Percentiles rank a stretch among this genome's conserved stretches.
Conservation (phyloP, 2,888 invertebrate species). For the Zonitis immaculata region DNA sequence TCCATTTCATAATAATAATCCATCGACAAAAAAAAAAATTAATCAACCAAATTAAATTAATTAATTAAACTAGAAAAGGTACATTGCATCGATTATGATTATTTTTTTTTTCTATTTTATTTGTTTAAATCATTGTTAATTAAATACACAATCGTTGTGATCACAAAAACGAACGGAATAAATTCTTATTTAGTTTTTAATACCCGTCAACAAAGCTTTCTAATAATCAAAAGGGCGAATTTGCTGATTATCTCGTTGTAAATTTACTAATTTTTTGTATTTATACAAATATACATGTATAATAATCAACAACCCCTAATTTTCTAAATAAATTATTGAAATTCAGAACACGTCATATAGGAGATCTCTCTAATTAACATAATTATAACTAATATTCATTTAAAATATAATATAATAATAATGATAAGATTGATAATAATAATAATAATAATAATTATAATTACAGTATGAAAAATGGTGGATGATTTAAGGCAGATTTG, state of each 20-base stretch:
- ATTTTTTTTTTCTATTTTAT: slow-evolving; percentile 25
- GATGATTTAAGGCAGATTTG: background rate
- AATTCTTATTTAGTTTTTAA: slow-evolving; percentile 44
- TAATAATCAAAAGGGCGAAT: slow-evolving; percentile 1
- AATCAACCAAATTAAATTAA: background rate
- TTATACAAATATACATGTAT: slow-evolving; percentile 10
- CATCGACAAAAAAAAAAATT: slow-evolving; percentile 20
- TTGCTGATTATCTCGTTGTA: slow-evolving; percentile 22
- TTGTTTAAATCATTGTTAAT: slow-evolving; percentile 26
- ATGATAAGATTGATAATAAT: background rate
- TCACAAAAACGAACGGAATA: slow-evolving; percentile 50
- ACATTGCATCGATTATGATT: slow-evolving; percentile 35
- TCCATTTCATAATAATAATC: background rate
- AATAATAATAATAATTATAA: background rate
- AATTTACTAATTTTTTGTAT: slow-evolving; percentile 6
- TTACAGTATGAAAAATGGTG: background rate
- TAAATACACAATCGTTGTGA: slow-evolving; percentile 41
- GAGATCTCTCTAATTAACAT: slow-evolving; percentile 17
- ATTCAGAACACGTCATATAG: slow-evolving; percentile 29
- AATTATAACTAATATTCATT: background rate
- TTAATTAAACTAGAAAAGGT: slow-evolving; percentile 33
- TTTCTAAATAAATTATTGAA: slow-evolving; percentile 23
- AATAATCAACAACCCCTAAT: slow-evolving; percentile 5
- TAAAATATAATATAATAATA: background rate
- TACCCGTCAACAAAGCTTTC: slow-evolving; percentile 44